Base-by-base conservation (phyloP, 2,888 invertebrate genomes). In the Drosophila atroscutellata region DNA sequence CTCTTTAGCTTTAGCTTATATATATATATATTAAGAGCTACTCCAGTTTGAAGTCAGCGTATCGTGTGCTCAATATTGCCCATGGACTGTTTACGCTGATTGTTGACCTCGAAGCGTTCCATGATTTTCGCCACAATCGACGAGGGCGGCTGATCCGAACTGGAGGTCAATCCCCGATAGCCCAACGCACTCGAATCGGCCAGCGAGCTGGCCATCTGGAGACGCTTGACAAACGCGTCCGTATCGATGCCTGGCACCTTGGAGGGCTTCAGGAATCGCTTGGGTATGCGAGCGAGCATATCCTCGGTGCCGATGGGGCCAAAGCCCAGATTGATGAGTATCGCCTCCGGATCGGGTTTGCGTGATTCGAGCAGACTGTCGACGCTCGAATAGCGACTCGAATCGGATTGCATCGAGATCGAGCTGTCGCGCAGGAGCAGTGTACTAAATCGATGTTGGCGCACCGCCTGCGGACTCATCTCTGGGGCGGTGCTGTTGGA, bases 321-420 rank as follows among this genome's bases (percentile, higher is more conserved):
- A 92, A 97, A 97, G 15, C 97, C 97, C 62, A 97, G 94, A 77
- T 96, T 97, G 58, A 97, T 93, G 34, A 98, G 94, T 63, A 98
- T 96, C 62, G 97, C 97, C 92, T 98, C 98, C 0, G 98, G 98
- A 93, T 98, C 98, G 28, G 97, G 96, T 90, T 95, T 96, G 45
- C 98, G 94, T 24, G 97, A 95, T 83, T 97, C 97, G 83, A 98
- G 93, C 57, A 98, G 94, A 91, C 97, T 97, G 91, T 97, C 96
- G 39, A 97, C 96, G 88, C 96, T 95, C 60, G 97, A 97, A 89
- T 97, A 97, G 71, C 94, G 94, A 84, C 95, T 95, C 62, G 95
- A 93, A 70, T 93, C 93, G 30, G 93, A 93, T 54, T 93, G 92
- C 61, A 92, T 92, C 2, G 93, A 93, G 34, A 91, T 91, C n/a